These are phyloP conservation scores for Darevskia nairensis DNA, from an alignment of 2,797 vertebrate genomes.

Conservation along the genomic window DNA sequence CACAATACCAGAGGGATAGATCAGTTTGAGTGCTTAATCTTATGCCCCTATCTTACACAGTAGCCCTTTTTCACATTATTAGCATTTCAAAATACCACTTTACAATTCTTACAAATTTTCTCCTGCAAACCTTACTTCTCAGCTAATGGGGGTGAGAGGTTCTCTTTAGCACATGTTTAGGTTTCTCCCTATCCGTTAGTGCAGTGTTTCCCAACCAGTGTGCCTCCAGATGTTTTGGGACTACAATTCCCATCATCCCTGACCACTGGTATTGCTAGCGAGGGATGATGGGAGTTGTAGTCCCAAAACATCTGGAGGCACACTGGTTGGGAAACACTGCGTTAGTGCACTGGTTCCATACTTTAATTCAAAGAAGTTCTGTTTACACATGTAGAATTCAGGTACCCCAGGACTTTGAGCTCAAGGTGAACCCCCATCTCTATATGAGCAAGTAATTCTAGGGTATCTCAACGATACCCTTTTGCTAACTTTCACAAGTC, in stretches of 20 bases:
- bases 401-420: not conserved
- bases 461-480: not conserved
- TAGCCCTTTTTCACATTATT: constrained; percentile 58
- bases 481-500: not conserved
- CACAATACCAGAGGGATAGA: constrained; percentile 71
- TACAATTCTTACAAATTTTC: constrained; percentile 57
- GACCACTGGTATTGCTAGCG: too few species aligned
- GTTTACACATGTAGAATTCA: constrained; percentile 8
- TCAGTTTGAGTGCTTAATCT: constrained; percentile 73
- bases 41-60: constrained; percentile 61
- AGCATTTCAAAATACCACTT: constrained; percentile 57
- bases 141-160: constrained; percentile 16
- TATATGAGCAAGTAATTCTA: not conserved
- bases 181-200: not conserved
- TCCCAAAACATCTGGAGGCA: too few species aligned
- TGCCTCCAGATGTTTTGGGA: too few species aligned
- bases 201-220: too few species aligned
- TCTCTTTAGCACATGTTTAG: constrained; percentile 9
- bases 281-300: too few species aligned
- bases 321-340: too few species aligned
- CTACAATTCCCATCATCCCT: too few species aligned
- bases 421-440: not conserved
- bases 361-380: constrained; percentile 22
- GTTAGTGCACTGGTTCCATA: not conserved
- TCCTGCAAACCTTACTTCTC: constrained; percentile 27